A percentile compares a stretch with the other conserved stretches of the same genome.
Conservation (phyloP, 2,888 invertebrate species). For the Xanthorhoe spadicearia region DNA sequence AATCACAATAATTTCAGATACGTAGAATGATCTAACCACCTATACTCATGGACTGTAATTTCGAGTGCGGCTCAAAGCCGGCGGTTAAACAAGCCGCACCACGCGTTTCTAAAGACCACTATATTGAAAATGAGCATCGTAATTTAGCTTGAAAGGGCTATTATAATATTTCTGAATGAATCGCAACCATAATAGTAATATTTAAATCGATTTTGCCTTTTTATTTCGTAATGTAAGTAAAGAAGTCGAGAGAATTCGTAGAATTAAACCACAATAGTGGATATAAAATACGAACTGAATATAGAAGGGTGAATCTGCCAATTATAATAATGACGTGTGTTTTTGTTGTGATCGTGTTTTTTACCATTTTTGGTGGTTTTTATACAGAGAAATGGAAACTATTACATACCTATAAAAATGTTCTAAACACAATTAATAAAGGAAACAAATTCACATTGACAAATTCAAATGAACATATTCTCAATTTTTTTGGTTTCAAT, state of each 20-base stretch:
- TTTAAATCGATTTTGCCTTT: constrained; percentile 13
- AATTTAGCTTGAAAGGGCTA: constrained; percentile 30
- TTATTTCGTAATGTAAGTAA: not conserved
- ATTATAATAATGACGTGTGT: not conserved
- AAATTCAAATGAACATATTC: no score
- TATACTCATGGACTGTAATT: constrained; percentile 2
- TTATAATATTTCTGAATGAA: constrained; percentile 19
- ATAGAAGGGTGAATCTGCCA: not conserved
- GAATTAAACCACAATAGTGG: not conserved
- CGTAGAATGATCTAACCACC: constrained; percentile 9
- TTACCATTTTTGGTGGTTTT: no score
- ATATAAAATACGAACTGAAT: not conserved
- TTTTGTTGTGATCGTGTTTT: no score
- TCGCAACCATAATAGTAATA: constrained; percentile 16
- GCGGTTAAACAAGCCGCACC: constrained; percentile 22
- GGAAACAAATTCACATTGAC: no score
- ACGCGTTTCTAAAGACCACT: constrained; percentile 20
- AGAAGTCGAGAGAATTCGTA: not conserved
- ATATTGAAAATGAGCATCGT: constrained; percentile 31
- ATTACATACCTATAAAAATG: no score
- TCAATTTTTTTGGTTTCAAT: no score
- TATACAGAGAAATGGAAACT: no score
- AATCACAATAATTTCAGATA: not conserved
- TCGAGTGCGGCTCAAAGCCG: constrained; percentile 9
- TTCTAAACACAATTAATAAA: no score